These are phyloP conservation scores for Drosophila seguyi DNA, from an alignment of 1,140 invertebrate species.

Conservation along the genomic window DNA sequence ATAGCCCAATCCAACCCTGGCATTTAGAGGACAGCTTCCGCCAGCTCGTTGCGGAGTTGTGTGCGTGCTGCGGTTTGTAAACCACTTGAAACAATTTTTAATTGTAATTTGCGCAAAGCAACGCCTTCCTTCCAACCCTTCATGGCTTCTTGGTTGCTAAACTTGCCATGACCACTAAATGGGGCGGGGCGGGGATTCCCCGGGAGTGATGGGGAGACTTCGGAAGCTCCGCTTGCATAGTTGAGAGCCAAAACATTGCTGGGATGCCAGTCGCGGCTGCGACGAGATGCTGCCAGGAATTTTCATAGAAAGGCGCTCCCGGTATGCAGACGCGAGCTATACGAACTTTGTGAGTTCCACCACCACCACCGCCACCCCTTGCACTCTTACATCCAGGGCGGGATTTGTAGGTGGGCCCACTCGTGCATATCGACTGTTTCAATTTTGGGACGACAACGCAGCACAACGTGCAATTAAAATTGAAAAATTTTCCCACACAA, in stretches of 20 bases:
- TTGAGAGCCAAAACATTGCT: slow-evolving; percentile 72
- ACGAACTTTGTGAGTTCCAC: slow-evolving; percentile 56
- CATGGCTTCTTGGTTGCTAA: slow-evolving; percentile 17
- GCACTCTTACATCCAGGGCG: slow-evolving; percentile 10
- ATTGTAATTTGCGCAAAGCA: slow-evolving; percentile 81
- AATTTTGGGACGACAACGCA: slow-evolving; percentile 58
- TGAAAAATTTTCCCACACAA: slow-evolving; percentile 84
- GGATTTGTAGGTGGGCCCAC: slow-evolving; percentile 51
- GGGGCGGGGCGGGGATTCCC: neutral
- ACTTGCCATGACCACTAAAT: slow-evolving; percentile 38
- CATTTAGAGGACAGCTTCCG: slow-evolving; percentile 8
- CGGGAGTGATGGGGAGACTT: slow-evolving; percentile 17
- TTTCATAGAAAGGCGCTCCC: slow-evolving; percentile 77
- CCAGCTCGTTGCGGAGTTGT: slow-evolving; percentile 40
- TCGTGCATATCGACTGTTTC: slow-evolving; percentile 49
- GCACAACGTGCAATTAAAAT: slow-evolving; percentile 78
- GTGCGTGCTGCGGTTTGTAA: slow-evolving; percentile 78
- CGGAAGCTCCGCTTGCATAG: slow-evolving; percentile 67
- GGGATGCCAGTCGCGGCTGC: slow-evolving; percentile 75
- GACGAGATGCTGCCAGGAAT: slow-evolving; percentile 72
- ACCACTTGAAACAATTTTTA: slow-evolving; percentile 84
- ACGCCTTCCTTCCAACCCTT: slow-evolving; percentile 48
- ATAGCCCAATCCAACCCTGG: slow-evolving; percentile 29
- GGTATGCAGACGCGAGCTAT: slow-evolving; percentile 77
- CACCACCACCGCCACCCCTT: slow-evolving; percentile 11